phyloP scores from a whole-genome alignment of 2,797 vertebrate genomes.

The Clarias laeviceps region DNA sequence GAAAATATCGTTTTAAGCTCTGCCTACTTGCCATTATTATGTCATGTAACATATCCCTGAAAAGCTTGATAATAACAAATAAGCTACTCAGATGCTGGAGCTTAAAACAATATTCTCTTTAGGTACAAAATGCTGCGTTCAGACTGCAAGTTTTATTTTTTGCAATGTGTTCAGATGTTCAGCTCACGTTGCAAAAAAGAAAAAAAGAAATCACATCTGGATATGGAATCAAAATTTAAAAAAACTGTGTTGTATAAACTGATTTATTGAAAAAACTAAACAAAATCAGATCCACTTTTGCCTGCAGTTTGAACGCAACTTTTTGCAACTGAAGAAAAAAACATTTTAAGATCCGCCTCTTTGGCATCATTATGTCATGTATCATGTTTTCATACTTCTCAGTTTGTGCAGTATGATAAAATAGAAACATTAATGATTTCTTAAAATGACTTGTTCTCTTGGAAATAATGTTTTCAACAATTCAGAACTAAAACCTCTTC shows the following conservation, averaged over 20 bases:
- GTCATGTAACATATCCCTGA: neutral
- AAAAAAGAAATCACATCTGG: too few species aligned
- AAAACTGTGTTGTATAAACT: too few species aligned
- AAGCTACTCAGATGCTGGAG: too few species aligned
- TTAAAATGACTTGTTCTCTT: neutral
- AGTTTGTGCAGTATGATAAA: neutral
- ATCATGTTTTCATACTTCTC: neutral
- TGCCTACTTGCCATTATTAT: neutral
- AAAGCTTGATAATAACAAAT: neutral
- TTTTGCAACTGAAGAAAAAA: neutral
- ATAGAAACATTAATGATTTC: neutral
- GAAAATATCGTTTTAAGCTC: neutral
- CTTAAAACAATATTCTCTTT: too few species aligned
- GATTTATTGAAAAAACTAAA: too few species aligned
- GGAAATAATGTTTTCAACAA: neutral
- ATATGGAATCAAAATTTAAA: too few species aligned
- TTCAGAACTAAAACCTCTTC: neutral
- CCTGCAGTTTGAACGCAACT: too few species aligned
- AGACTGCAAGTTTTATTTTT: too few species aligned
- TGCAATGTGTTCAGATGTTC: too few species aligned
- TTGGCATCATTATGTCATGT: neutral
- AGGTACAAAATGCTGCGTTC: too few species aligned
- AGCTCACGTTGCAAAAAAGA: too few species aligned
- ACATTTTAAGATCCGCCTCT: neutral
- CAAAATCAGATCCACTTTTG: too few species aligned